phyloP scores from a whole-genome alignment of 2,888 invertebrate genomes.

The Drosophila affinis region DNA sequence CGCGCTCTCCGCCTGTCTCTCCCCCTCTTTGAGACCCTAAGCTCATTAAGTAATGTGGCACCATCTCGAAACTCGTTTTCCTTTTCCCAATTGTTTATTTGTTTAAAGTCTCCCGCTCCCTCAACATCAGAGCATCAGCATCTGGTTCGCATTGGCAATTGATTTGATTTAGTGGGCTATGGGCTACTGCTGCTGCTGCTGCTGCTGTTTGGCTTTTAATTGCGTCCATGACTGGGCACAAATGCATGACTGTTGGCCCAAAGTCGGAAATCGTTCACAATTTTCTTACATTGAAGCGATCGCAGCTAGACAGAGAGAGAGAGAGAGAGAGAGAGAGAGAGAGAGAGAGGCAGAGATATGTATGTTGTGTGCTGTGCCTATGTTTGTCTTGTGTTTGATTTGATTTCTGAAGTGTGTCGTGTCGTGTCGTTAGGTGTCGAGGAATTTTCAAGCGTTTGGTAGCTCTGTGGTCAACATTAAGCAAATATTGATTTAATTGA shows the following conservation, averaged over 20 bases:
- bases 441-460: conserved; percentile 67
- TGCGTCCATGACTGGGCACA: conserved; percentile 64
- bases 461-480: conserved; percentile 58
- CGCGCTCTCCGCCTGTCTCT: background rate
- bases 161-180: conserved; percentile 70
- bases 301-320: background rate
- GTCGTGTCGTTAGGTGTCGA: conserved; percentile 56
- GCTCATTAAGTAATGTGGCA: conserved; percentile 76
- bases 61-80: conserved; percentile 62
- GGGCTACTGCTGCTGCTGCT: conserved; percentile 60
- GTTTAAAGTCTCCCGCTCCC: conserved; percentile 60
- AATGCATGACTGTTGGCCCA: conserved; percentile 38
- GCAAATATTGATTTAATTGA: conserved; percentile 72
- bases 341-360: conserved; percentile 42
- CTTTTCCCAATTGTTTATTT: conserved; percentile 71
- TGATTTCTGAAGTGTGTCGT: conserved; percentile 76
- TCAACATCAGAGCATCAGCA: conserved; percentile 18
- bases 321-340: conserved; percentile 27
- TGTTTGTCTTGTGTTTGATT: conserved; percentile 65
- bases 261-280: conserved; percentile 73
- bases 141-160: conserved; percentile 73
- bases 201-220: conserved; percentile 79
- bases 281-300: conserved; percentile 63
- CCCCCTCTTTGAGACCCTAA: conserved; percentile 48
- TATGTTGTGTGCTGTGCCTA: conserved; percentile 36